These are phyloP conservation scores for Proterorhinus semilunaris DNA, from an alignment of 2,113 vertebrate genomes.

Conservation along the genomic window DNA sequence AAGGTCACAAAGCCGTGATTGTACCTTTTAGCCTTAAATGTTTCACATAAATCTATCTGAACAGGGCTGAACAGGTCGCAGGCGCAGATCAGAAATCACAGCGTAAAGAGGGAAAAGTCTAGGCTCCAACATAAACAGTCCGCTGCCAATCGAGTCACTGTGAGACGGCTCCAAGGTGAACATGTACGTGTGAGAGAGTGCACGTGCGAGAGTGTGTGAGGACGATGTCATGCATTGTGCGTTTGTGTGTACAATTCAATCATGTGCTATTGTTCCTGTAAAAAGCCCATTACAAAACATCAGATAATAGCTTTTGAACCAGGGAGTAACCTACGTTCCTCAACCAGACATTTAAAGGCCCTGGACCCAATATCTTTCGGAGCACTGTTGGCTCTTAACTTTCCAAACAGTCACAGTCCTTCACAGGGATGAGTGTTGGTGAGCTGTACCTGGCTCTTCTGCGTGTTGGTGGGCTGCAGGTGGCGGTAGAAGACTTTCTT, in stretches of 20 bases:
- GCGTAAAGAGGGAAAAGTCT: constrained; percentile 7
- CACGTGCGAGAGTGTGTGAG: constrained; percentile 16
- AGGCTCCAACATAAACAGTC: constrained; percentile 21
- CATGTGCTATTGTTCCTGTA: constrained; percentile 29
- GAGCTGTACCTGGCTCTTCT: constrained; percentile 91
- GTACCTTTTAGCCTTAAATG: not conserved
- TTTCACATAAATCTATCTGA: not conserved
- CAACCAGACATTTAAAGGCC: not conserved
- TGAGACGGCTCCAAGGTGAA: constrained; percentile 20
- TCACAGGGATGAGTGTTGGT: too few relatives aligned
- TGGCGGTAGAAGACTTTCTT: constrained; percentile 95
- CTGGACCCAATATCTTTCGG: not conserved
- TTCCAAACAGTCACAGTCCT: too few relatives aligned
- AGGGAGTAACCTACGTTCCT: not conserved
- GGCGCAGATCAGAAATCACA: constrained; percentile 18
- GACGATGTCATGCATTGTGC: constrained; percentile 30
- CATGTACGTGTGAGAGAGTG: constrained; percentile 13
- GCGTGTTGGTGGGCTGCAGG: constrained; percentile 88
- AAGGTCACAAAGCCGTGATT: too few relatives aligned
- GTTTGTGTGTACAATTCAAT: constrained; percentile 24
- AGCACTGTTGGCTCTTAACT: not conserved
- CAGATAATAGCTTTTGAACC: constrained; percentile 23
- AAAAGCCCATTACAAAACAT: constrained; percentile 18
- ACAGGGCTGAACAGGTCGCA: constrained; percentile 11
- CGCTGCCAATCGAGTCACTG: constrained; percentile 35